These are phyloP conservation scores for Chouioia cunea DNA, from an alignment of 2,888 invertebrate genomes.

Conservation along the genomic window DNA sequence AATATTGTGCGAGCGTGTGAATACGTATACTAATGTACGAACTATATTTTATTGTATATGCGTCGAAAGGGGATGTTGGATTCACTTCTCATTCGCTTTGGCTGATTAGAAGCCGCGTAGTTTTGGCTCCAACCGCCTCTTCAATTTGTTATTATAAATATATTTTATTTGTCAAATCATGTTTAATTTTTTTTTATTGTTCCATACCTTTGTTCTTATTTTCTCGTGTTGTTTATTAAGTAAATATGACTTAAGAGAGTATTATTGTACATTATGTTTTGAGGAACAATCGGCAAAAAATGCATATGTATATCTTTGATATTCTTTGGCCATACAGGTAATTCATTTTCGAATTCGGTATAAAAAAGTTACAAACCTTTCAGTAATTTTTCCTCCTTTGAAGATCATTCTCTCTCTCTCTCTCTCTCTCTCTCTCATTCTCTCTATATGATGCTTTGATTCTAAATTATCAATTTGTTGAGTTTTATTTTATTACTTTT, in stretches of 20 bases:
- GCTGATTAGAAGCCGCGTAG: no score
- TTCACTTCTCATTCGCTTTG: no score
- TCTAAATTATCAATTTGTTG: no score
- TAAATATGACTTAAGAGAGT: conserved; percentile 26
- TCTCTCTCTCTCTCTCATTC: no score
- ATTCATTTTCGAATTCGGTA: no score
- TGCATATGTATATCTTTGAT: neutral
- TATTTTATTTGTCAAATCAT: conserved; percentile 65
- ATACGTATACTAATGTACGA: conserved; percentile 56
- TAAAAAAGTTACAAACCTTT: no score
- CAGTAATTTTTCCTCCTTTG: no score
- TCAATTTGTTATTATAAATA: conserved; percentile 67
- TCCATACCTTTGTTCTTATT: conserved; percentile 9
- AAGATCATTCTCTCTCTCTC: no score
- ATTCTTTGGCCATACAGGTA: no score
- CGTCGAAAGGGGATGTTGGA: conserved; percentile 46
- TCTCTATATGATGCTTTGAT: no score
- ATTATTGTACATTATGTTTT: conserved; percentile 29
- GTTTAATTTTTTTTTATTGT: conserved; percentile 36
- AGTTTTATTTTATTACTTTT: no score
- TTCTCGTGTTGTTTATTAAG: neutral
- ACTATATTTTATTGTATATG: conserved; percentile 66
- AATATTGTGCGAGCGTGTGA: no score
- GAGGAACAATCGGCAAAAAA: conserved; percentile 25
- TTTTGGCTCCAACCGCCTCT: conserved; percentile 28